Evolutionary conservation across 2,797 vertebrate species (phyloP).

Genomic region (Benthosema pterotum): DNA sequence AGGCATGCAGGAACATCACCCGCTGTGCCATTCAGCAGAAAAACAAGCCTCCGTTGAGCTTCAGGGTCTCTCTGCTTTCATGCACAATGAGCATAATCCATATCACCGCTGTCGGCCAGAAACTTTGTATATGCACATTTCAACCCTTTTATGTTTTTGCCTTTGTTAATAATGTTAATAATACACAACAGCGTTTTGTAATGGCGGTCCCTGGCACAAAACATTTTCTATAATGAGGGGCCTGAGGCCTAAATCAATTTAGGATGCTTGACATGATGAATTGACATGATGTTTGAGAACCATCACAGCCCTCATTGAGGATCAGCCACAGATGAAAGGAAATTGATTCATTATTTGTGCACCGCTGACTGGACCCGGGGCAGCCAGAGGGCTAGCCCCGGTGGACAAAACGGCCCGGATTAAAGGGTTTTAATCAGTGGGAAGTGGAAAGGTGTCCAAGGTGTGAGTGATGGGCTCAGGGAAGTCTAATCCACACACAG

Average conservation of each 20-base stretch:
- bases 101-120: background rate
- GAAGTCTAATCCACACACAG: slow-evolving; percentile 19
- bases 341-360: too few species aligned
- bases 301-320: too few species aligned
- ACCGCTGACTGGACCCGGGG: background rate
- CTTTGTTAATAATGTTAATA: too few species aligned
- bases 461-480: slow-evolving; percentile 6
- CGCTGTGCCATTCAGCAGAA: background rate
- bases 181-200: too few species aligned
- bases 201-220: too few species aligned
- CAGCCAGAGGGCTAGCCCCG: background rate
- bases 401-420: slow-evolving; percentile 5
- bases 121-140: too few species aligned
- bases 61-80: slow-evolving; percentile 1
- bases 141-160: too few species aligned
- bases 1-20: background rate
- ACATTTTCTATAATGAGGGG: too few species aligned
- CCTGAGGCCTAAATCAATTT: too few species aligned
- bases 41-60: background rate
- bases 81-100: background rate
- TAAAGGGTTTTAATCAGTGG: slow-evolving; percentile 28
- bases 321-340: too few species aligned
- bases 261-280: too few species aligned
- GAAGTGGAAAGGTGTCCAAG: slow-evolving; percentile 21
- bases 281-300: too few species aligned